Base-by-base conservation (phyloP, 2,113 vertebrate genomes). In the Myotis davidii region DNA sequence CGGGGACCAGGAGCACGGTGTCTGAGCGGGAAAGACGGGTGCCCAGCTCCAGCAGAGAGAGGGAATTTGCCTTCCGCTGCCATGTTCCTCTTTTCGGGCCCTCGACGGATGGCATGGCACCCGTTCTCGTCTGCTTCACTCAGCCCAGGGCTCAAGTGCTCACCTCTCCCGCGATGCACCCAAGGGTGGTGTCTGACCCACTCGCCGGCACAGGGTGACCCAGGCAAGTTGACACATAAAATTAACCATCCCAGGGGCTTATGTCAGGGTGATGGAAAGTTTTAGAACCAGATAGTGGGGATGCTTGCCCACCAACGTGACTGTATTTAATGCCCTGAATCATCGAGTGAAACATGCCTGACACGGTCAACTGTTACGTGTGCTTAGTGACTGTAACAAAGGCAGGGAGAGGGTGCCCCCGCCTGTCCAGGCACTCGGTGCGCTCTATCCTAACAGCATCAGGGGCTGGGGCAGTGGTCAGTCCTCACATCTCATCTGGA, bases 1-100 rank as follows among this genome's bases (percentile, higher is more conserved):
- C 1, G 11, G 23, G 37, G 9, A 9, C 14, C 0, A 10, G 45
- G 34, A 5, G 21, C 74, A 0, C 3, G 3, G 4, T 1, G 12
- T 48, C 17, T 0, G 6, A 7, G 18, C 65, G 6, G 18, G 83
- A 37, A 2, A 39, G 6, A 32, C 0, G 9, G 61, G 1, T 5
- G 16, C 13, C 13, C 52, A 10, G 32, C 54, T 50, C 32, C 45
- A 25, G 42, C 42, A 32, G n/a, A 21, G 11, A 32, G 32, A 21
- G 88, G 12, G 21, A 13, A 6, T 3, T 4, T 0, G 0, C 25
- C 20, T n/a, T 18, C 42, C 1, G 12, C 52, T 52, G 42, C 25
- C 25, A 2, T 39, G 16, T 2, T 16, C 17, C 9, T 13, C 83
- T 3, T 0, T 18, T 4, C 2, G 6, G 3, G 50, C 3, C 37